Base-by-base conservation (phyloP, 2,888 invertebrate genomes). In the Drosophila suboccidentalis region DNA sequence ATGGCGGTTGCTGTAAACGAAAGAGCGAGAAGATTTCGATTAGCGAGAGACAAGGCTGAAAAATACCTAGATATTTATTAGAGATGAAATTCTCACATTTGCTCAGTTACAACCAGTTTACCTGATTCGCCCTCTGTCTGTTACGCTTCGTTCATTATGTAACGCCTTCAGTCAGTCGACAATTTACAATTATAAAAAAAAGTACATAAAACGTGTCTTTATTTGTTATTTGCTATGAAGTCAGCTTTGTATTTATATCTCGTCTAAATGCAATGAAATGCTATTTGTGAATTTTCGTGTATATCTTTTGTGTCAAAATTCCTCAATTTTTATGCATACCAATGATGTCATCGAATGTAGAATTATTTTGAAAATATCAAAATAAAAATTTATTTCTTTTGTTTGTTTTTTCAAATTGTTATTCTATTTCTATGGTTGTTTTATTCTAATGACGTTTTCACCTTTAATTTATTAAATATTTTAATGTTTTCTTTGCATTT, bases 1-100 rank as follows among this genome's bases (percentile, higher is more conserved):
- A 92, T 92, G 61, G 92, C 92, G 34, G 82, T 82, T 11, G 91
- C 92, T 92, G 34, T 15, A 5, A 2, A 10, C 11, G 32, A 34
- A n/a, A 34, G 15, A 43, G 8, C 1, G 10, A 36, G 8, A 8
- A 26, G 6, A 51, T 13, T 43, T 43, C 1, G 3, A 3, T 43
- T 43, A 43, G 6, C 8, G 6, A 41, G n/a, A 15, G n/a, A 10
- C 62, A 64, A 74, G 57, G 47, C 57, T 29, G 68, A 61, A 26
- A 39, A 11, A 13, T n/a, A 51, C 1, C 11, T 39, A 4, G 17
- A 17, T 58, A 13, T 36, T 8, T 26, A 38, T 46, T 17, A 11
- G n/a, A 36, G 34, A 5, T 8, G 6, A 11, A 11, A 41, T 22
- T 46, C 49, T 29, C 43, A 54, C 49, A 55, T 68, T 79, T 39